Percentiles rank a stretch among this genome's conserved stretches.
These are phyloP conservation scores for Thunnus maccoyii DNA, from an alignment of 2,113 vertebrate genomes.

Conservation along the genomic window DNA sequence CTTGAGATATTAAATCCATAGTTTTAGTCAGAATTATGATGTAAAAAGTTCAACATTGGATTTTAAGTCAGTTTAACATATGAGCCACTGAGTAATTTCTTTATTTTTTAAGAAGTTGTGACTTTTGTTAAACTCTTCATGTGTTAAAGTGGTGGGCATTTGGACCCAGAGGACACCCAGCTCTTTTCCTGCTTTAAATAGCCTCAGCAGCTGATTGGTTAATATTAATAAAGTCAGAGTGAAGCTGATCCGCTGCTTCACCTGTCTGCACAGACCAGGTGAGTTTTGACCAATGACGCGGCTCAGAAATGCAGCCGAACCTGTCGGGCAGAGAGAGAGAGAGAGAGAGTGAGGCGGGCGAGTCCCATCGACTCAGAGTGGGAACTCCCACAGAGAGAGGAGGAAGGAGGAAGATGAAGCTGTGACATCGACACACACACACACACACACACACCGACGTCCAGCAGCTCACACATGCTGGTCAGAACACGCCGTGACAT, in stretches of 20 bases:
- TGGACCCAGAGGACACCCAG: slow-evolving; percentile 36
- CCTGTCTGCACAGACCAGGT: slow-evolving; percentile 57
- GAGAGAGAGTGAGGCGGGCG: slow-evolving; percentile 7
- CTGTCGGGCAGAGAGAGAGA: slow-evolving; percentile 58
- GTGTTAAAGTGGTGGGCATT: background rate
- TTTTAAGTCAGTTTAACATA: too few species aligned
- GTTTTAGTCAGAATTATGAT: too few species aligned
- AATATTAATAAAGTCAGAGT: slow-evolving; percentile 25
- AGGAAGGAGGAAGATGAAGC: slow-evolving; percentile 35
- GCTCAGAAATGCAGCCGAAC: slow-evolving; percentile 76
- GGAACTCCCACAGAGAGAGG: slow-evolving; percentile 29
- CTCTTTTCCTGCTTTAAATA: slow-evolving; percentile 18
- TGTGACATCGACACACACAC: slow-evolving; percentile 1
- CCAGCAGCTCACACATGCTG: slow-evolving; percentile 47
- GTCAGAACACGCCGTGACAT: slow-evolving; percentile 62
- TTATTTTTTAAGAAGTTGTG: background rate
- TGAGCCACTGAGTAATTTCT: background rate
- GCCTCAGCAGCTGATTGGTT: slow-evolving; percentile 49
- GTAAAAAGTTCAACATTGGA: too few species aligned
- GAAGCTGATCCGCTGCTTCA: slow-evolving; percentile 37
- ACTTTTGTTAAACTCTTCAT: too few species aligned
- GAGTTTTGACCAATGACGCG: slow-evolving; percentile 64
- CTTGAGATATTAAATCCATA: too few species aligned
- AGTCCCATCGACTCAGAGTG: slow-evolving; percentile 45
- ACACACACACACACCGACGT: background rate